phyloP scores from a whole-genome alignment of 2,113 vertebrate species.

The Orthonyx spaldingii region DNA sequence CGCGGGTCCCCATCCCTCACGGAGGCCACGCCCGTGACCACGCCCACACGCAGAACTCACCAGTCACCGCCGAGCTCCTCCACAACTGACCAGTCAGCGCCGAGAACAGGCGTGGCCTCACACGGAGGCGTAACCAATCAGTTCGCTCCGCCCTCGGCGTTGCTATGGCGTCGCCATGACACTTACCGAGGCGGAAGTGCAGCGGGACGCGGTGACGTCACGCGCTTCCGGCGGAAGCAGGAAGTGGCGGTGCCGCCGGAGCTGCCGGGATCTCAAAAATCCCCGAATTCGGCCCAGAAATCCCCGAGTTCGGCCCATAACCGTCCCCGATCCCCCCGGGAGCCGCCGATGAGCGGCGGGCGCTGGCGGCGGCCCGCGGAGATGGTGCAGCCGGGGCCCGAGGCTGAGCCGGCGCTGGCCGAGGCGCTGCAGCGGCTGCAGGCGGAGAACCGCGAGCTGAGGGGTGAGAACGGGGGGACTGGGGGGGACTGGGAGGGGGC shows the following conservation, averaged over 20 bases:
- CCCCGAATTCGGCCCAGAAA: neutral
- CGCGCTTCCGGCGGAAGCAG: neutral
- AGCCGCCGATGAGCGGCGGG: neutral
- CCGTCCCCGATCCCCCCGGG: neutral
- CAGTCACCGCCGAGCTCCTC: neutral
- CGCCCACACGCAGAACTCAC: too few relatives aligned
- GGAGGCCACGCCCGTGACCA: too few relatives aligned
- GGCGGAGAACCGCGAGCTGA: neutral
- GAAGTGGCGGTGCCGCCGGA: neutral
- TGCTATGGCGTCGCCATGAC: neutral
- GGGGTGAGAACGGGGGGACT: neutral
- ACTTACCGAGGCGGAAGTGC: neutral
- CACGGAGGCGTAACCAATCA: neutral
- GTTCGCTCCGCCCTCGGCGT: neutral
- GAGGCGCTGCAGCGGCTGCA: neutral
- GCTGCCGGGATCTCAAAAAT: neutral
- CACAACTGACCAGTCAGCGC: fast-evolving
- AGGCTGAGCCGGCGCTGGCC: neutral
- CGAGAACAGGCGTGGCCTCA: fast-evolving
- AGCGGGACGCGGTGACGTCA: neutral
- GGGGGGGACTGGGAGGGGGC: neutral
- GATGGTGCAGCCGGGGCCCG: neutral
- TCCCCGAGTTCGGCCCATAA: neutral
- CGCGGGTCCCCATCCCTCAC: too few relatives aligned
- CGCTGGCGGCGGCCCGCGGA: neutral